phyloP scores from a whole-genome alignment of 2,888 invertebrate species.

The Busseola fusca region DNA sequence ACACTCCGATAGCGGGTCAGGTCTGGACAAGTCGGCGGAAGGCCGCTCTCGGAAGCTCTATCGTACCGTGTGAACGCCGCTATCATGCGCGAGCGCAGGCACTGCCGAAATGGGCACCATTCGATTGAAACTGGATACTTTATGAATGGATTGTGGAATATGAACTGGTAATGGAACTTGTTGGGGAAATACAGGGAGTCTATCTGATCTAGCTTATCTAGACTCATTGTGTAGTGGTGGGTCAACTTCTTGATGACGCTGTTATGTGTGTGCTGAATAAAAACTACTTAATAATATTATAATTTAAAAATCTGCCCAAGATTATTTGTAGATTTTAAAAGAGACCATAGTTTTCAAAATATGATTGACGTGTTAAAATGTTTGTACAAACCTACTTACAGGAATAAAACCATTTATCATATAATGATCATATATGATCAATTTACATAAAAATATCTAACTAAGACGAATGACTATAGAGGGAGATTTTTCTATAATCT shows the following conservation, averaged over 20 bases:
- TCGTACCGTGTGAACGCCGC: constrained; percentile 79
- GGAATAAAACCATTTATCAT: not conserved
- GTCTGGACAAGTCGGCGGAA: constrained; percentile 81
- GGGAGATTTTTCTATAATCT: not conserved
- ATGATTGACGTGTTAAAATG: not conserved
- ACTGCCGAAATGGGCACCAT: constrained; percentile 53
- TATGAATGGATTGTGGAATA: constrained; percentile 30
- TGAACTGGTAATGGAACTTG: constrained; percentile 12
- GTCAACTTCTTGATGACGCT: not conserved
- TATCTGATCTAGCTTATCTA: constrained; percentile 3
- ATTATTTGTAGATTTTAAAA: not conserved
- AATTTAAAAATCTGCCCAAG: not conserved
- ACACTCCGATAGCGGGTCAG: constrained; percentile 81
- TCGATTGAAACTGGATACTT: constrained; percentile 55
- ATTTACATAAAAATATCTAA: not conserved
- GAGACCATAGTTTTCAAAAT: not conserved
- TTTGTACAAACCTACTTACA: not conserved
- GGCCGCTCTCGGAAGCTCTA: constrained; percentile 78
- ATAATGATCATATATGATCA: not conserved
- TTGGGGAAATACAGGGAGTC: constrained; percentile 5
- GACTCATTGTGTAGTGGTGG: not conserved
- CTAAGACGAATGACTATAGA: not conserved
- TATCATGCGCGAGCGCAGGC: constrained; percentile 62
- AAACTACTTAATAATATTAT: not conserved
- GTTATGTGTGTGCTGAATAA: not conserved